These are phyloP conservation scores for Zaprionus tsacasi DNA, from an alignment of 1,140 invertebrate genomes.

Conservation along the genomic window DNA sequence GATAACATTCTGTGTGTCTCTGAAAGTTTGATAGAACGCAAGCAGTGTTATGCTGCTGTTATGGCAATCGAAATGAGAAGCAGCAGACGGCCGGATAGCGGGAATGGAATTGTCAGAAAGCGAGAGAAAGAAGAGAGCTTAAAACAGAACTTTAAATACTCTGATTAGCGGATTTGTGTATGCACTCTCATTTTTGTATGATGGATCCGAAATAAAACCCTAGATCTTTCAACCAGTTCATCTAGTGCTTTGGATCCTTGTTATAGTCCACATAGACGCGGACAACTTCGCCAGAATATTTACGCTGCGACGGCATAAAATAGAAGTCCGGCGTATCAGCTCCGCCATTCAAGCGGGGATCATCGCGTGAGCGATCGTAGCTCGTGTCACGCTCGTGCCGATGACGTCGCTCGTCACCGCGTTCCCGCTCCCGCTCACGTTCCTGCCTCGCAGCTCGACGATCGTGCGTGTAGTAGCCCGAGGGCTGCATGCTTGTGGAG, in stretches of 20 bases:
- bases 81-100: conserved; percentile 24
- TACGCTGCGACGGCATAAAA: conserved; percentile 96
- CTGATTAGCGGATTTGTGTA: conserved; percentile 29
- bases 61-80: conserved; percentile 73
- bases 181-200: conserved; percentile 30
- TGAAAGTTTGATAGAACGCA: conserved; percentile 20
- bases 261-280: conserved; percentile 94
- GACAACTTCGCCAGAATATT: conserved; percentile 96
- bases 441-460: conserved; percentile 62
- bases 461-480: conserved; percentile 85
- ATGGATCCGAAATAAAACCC: neutral
- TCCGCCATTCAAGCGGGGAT: conserved; percentile 77
- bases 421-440: conserved; percentile 41
- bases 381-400: conserved; percentile 60
- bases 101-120: conserved; percentile 37
- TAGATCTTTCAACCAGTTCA: neutral
- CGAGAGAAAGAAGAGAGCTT: conserved; percentile 33
- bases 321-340: conserved; percentile 93
- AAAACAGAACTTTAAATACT: conserved; percentile 63
- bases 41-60: conserved; percentile 55
- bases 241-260: conserved; percentile 85
- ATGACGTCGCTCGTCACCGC: conserved; percentile 66
- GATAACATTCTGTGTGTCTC: conserved; percentile 19
- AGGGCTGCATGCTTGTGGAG: conserved; percentile 77
- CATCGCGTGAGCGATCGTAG: conserved; percentile 71